Base-by-base conservation (phyloP, 1,140 invertebrate genomes). In the Coelopa frigida region DNA sequence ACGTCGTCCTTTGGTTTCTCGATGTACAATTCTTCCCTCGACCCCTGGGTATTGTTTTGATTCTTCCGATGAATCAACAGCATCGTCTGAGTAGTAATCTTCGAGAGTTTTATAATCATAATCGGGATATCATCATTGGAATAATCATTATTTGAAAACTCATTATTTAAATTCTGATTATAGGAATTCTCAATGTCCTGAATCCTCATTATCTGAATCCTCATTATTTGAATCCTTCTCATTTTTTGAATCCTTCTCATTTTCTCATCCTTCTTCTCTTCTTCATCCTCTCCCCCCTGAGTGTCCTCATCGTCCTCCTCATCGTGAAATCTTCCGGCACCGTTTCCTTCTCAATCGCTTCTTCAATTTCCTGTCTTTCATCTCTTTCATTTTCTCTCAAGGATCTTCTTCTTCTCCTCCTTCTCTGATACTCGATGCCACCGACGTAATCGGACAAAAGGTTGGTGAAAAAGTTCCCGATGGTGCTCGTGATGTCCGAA, bases 381-480 rank as follows among this genome's bases (percentile, higher is more conserved):
- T 46, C 18, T 29, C 18, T 27, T 18, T 40, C 33, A 50, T 31
- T 36, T 31, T 40, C 35, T 15, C 18, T 31, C 17, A 14, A 17
- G 2, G 14, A 17, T 29, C 27, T 32, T 29, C 27, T n/a, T 29
- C 61, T 29, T 4, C 49, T 31, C 24, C 47, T 40, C 20, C 54
- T 51, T 33, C 58, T 44, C 27, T 67, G 57, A 44, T 56, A 59
- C 40, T 66, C 62, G 6, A 66, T 62, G 0, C 62, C 63, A 21
- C 53, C 57, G 5, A 67, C 40, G 33, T 66, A 67, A 35, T 66
- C 63, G 27, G 63, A 67, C 17, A 67, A 48, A 21, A 67, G 51
- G 8, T 59, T 57, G 5, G 51, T 63, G 14, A 67, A 67, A 51
- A 67, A 66, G 44, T 58, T 67, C 18, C 63, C 63, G 15, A 67